These are phyloP conservation scores for Oxycera nigricornis DNA, from an alignment of 2,888 invertebrate genomes.

Conservation along the genomic window DNA sequence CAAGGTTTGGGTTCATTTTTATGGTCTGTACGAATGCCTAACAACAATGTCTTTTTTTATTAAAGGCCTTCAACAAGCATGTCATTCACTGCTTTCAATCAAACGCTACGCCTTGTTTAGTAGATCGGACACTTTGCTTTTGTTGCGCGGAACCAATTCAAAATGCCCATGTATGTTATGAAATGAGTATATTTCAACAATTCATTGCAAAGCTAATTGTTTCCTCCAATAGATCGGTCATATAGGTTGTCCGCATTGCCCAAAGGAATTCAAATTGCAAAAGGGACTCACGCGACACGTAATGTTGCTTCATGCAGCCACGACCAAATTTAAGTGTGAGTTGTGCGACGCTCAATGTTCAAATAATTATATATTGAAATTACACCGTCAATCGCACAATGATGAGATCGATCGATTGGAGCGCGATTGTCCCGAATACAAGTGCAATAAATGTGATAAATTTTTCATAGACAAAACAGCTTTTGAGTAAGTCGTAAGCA, in stretches of 20 bases:
- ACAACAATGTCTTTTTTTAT: neutral
- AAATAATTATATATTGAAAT: slow-evolving; percentile 32
- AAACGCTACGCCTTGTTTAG: neutral
- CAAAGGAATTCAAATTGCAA: neutral
- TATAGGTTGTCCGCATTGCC: neutral
- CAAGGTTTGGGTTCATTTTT: slow-evolving; percentile 2
- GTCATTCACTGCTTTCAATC: neutral
- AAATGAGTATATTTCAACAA: neutral
- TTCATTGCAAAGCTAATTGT: neutral
- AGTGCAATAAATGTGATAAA: slow-evolving; percentile 14
- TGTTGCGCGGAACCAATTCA: slow-evolving; percentile 20
- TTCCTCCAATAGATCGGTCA: neutral
- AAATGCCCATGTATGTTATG: slow-evolving; percentile 6
- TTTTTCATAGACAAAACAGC: slow-evolving; percentile 13
- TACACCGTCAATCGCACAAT: slow-evolving; percentile 25
- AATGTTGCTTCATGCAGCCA: neutral
- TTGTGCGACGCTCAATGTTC: slow-evolving; percentile 21
- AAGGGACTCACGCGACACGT: neutral
- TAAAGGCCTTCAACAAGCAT: slow-evolving; percentile 16
- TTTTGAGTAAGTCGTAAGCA: neutral
- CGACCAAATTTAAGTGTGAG: slow-evolving; percentile 11
- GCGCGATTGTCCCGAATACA: neutral
- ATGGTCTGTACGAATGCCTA: neutral
- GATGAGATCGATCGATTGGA: slow-evolving; percentile 7
- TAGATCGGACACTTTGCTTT: slow-evolving; percentile 19